Evolutionary conservation across 2,888 invertebrate genomes (phyloP).

Genomic region (Macaria liturata): DNA sequence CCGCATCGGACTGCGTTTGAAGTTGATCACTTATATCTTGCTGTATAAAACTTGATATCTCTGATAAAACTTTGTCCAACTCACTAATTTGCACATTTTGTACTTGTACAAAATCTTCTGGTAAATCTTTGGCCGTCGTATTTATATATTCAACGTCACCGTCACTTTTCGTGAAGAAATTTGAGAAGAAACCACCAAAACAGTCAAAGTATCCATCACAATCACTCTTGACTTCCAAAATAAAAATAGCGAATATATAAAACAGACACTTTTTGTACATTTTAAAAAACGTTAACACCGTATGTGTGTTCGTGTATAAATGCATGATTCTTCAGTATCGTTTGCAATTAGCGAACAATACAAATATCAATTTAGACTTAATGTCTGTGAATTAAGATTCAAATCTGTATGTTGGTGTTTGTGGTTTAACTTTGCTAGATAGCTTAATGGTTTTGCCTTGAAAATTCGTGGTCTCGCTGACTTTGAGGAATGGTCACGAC

Average conservation of each 20-base stretch:
- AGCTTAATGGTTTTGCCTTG: constrained; percentile 46
- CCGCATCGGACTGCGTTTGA: constrained; percentile 29
- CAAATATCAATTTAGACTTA: constrained; percentile 9
- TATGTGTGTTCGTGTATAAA: constrained; percentile 55
- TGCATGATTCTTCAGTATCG: constrained; percentile 46
- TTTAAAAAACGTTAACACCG: constrained; percentile 53
- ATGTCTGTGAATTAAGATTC: constrained; percentile 1
- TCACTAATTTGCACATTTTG: constrained; percentile 39
- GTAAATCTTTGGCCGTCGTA: constrained; percentile 30
- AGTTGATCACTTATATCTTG: constrained; percentile 42
- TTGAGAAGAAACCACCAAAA: constrained; percentile 45
- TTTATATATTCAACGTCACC: constrained; percentile 36
- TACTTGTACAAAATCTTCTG: constrained; percentile 40
- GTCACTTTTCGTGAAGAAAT: constrained; percentile 30
- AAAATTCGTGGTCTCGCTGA: constrained; percentile 56
- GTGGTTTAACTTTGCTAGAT: constrained; percentile 11
- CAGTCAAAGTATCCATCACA: constrained; percentile 56
- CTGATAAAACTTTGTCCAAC: constrained; percentile 45
- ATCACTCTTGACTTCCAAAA: constrained; percentile 48
- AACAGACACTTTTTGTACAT: constrained; percentile 46
- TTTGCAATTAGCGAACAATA: constrained; percentile 21
- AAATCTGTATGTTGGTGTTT: background rate
- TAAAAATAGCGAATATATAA: constrained; percentile 37
- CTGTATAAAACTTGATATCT: constrained; percentile 51
- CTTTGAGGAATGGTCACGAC: constrained; percentile 58